Base-by-base conservation (phyloP, 2,888 invertebrate species). In the Acheta domesticus region DNA sequence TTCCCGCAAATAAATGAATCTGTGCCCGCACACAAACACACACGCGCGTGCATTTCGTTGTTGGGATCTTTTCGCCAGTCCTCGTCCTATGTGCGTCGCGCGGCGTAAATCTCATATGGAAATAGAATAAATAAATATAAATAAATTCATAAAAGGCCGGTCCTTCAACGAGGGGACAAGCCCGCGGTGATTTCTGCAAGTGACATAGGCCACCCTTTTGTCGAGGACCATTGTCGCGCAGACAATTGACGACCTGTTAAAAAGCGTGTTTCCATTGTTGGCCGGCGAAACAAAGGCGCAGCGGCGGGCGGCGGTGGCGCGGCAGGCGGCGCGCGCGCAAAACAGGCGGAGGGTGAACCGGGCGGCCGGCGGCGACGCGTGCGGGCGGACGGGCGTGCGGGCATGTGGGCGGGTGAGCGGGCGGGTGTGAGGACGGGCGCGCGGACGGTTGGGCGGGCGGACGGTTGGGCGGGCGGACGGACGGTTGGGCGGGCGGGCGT, bases 51-150 rank as follows among this genome's bases (percentile, higher is more conserved):
- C n/a, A 62, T 16, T 12, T 62, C 62, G 62, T 62, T 62, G 62
- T 62, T 62, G 16, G n/a, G 62, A 12, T 62, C 62, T 62, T n/a
- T 62, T 62, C n/a, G 16, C 14, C 62, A 62, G 62, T 36, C 36
- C 36, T 36, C 5, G 36, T 62, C 16, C n/a, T 62, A 16, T 62
- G 62, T 4, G 1, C 62, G 62, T n/a, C 14, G 14, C 12, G 16
- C 62, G 16, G 4, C 62, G 14, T 62, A 14, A 62, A 62, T 62
- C 62, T 14, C 62, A 62, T 62, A 36, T 62, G 16, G 62, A 62
- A 62, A 62, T 62, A 62, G 62, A 62, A 62, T 62, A 62, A 62
- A 62, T 62, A 62, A 62, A 62, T 62, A 62, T 62, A 62, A 62
- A 62, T 62, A 62, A 62, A 62, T 62, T 62, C 14, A 62, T 19